Percentiles rank a stretch among this genome's conserved stretches.
These are phyloP conservation scores for Serripes groenlandicus DNA, from an alignment of 2,888 invertebrate genomes.

Conservation along the genomic window DNA sequence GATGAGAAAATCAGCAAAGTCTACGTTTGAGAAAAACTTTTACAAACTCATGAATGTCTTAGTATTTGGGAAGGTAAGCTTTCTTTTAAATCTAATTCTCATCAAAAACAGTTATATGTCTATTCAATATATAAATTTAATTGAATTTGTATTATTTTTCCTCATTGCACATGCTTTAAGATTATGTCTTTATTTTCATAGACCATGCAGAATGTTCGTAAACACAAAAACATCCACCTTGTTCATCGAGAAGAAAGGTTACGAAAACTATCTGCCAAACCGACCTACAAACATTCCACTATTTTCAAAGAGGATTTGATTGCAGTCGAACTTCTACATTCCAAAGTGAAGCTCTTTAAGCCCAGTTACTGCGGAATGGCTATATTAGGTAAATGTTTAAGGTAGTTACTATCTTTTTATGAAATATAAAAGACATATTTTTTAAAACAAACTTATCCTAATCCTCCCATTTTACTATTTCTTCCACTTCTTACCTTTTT, in stretches of 20 bases:
- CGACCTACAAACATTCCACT: constrained; percentile 36
- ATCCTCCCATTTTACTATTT: too few relatives aligned
- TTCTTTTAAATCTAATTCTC: too few relatives aligned
- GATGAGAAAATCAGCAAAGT: constrained; percentile 69
- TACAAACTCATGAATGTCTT: constrained; percentile 74
- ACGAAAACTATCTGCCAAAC: constrained; percentile 36
- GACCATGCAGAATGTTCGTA: constrained; percentile 58
- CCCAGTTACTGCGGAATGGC: constrained; percentile 53
- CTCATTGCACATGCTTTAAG: too few relatives aligned
- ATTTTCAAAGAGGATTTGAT: constrained; percentile 51
- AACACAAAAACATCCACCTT: constrained; percentile 47
- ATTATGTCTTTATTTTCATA: too few relatives aligned
- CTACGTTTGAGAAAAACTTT: constrained; percentile 80
- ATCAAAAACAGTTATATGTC: too few relatives aligned
- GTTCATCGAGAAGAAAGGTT: constrained; percentile 39
- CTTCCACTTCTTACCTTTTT: too few relatives aligned
- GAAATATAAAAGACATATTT: too few relatives aligned
- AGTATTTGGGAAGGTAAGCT: constrained; percentile 85
- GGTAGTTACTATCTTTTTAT: too few relatives aligned
- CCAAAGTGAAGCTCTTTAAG: constrained; percentile 46
- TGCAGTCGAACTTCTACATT: constrained; percentile 39
- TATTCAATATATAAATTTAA: too few relatives aligned
- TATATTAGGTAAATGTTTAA: constrained; percentile 26
- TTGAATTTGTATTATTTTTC: too few relatives aligned
- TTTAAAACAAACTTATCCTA: too few relatives aligned